Base-by-base conservation (phyloP, 2,113 vertebrate species). In the Tupaia chinensis region DNA sequence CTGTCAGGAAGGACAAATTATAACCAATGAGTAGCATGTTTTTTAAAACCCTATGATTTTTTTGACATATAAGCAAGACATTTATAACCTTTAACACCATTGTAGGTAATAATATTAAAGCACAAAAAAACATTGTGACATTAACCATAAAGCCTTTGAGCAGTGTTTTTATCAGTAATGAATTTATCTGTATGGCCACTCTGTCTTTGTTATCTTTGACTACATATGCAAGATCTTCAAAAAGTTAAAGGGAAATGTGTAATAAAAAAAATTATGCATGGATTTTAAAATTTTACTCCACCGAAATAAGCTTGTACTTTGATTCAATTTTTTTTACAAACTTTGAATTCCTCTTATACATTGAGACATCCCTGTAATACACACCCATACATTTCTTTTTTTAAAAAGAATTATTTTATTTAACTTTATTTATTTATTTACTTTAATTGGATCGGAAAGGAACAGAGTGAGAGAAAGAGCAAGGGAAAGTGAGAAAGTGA, bases 1-100 rank as follows among this genome's bases (percentile, higher is more conserved):
- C 15, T 87, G 34, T 56, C 73, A 83, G 82, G 16, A 7, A 63
- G 78, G n/a, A 72, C 9, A 95, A 79, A 91, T 89, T 74, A 70
- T 76, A 94, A 78, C 0, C 11, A 90, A 29, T 29, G 44, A 70
- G 53, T 25, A 68, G 65, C 19, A 94, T 19, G 54, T 63, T 79
- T 89, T 88, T 56, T 87, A 65, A 66, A 92, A 66, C 19, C 5
- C 56, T 63, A 22, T 61, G 11, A 58, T 85, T 92, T 93, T 96
- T 78, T 96, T 78, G 74, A 44, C 27, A 56, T 44, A 6, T 73
- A 79, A 86, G 29, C 17, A 69, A 32, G 20, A 53, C 61, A 83
- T 89, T 61, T 69, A 54, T 58, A 29, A 58, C 14, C 14, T 87
- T 70, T 83, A n/a, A 86, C 22, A 66, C 6, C 12, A 80, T 7